Evolutionary conservation across 2,888 invertebrate genomes (phyloP), one percentile per base, ranked within the genome.

Genomic region (Timandra comae): DNA sequence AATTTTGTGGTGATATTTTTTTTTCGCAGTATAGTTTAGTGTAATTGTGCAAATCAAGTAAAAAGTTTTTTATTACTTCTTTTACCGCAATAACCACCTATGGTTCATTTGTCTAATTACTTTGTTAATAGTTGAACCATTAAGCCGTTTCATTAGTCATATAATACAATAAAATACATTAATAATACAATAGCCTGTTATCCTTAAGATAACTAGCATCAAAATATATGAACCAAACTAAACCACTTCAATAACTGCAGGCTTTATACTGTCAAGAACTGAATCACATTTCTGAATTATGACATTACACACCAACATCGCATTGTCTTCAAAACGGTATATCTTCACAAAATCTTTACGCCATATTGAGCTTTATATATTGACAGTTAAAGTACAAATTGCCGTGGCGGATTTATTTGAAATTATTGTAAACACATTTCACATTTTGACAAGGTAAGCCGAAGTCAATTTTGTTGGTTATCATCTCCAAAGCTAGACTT

Each of bases 241-340:
- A 46, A 29, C 43, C 31, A 30, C 35, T 41, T 38, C 31, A 29
- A 32, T 44, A 40, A 43, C 43, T 37, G 42, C 42, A 43, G 26
- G 42, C 43, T 49, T 41, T 29, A 39, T 35, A 46, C 52, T 60
- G 61, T 56, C 61, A 52, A 33, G 54, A 37, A 37, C 35, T 35
- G 52, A 56, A 58, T 62, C 61, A 57, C 30, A 58, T 58, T 49
- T 43, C 46, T 35, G 41, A 63, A 54, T 60, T 62, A 62, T 54
- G 56, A 50, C 47, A 46, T 50, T 48, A 48, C 43, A 49, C 43
- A 36, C 34, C 22, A 32, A 19, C 16, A 29, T 27, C 30, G 16
- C 20, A 12, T 27, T 30, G 23, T 28, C 27, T 13, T 28, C 6
- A 6, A 31, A 34, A 33, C 12, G 25, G 9, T 38, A 3, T 23